phyloP scores from a whole-genome alignment of 1,140 invertebrate genomes.

The Drosophila pallidifrons region DNA sequence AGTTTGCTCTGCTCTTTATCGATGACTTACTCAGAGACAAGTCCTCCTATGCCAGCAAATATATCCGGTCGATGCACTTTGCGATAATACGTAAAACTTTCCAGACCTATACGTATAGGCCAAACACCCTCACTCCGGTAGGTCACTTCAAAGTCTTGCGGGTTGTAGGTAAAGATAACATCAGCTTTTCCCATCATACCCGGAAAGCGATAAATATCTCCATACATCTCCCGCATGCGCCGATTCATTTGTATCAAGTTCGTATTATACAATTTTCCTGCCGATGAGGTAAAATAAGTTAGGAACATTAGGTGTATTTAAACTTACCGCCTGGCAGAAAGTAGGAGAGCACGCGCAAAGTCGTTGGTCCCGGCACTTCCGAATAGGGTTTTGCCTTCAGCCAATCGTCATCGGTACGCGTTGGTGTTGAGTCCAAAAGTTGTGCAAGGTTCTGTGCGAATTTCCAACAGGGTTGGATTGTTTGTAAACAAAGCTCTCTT shows the following conservation, averaged over 20 bases:
- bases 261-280: constrained; percentile 60
- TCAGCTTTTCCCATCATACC: constrained; percentile 73
- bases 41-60: constrained; percentile 67
- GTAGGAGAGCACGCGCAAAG: constrained; percentile 41
- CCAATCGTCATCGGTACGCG: constrained; percentile 65
- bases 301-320: neutral
- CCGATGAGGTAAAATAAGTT: no score
- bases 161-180: constrained; percentile 72
- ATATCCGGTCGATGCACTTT: constrained; percentile 66
- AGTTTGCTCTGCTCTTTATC: no score
- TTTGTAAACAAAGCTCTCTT: constrained; percentile 66
- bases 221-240: constrained; percentile 65
- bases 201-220: constrained; percentile 65
- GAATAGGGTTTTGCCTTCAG: constrained; percentile 55
- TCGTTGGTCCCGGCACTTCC: constrained; percentile 62
- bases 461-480: constrained; percentile 42
- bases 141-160: constrained; percentile 66
- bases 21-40: constrained; percentile 62
- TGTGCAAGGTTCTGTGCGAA: constrained; percentile 42
- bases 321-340: constrained; percentile 71
- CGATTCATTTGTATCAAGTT: constrained; percentile 67
- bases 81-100: constrained; percentile 74
- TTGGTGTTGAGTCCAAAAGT: constrained; percentile 34
- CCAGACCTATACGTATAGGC: constrained; percentile 73
- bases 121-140: constrained; percentile 79